phyloP scores from a whole-genome alignment of 2,113 vertebrate genomes.

The Sylvilagus bachmani region DNA sequence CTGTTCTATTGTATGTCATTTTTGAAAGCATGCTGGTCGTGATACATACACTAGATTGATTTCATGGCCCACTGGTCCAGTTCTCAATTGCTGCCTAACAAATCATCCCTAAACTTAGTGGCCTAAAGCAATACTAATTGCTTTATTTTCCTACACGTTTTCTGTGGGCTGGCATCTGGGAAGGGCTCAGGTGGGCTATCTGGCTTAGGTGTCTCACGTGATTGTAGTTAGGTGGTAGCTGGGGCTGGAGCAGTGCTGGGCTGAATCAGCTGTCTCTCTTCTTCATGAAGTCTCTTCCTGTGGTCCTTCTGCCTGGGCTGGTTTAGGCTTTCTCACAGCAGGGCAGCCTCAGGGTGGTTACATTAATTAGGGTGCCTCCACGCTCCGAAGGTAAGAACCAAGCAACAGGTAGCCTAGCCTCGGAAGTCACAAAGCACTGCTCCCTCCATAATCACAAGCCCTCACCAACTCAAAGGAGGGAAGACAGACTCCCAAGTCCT shows the following conservation, averaged over 20 bases:
- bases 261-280: not conserved
- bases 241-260: not conserved
- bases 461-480: not conserved
- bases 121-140: not conserved
- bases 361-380: not conserved
- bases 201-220: not conserved
- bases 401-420: not conserved
- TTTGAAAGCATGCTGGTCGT: not conserved
- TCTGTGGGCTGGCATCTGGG: conserved; percentile 7
- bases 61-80: not conserved
- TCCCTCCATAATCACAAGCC: not conserved
- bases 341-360: not conserved
- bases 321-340: not conserved
- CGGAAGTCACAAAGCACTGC: not conserved
- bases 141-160: conserved; percentile 47
- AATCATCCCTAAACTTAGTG: not conserved
- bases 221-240: not conserved
- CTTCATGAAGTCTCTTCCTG: not conserved
- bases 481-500: not conserved
- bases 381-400: not conserved
- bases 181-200: not conserved
- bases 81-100: not conserved
- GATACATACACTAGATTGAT: not conserved
- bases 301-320: not conserved
- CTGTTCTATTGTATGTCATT: not conserved